Evolutionary conservation across 2,113 vertebrate genomes (phyloP).

Genomic region (Ariopsis seemanni): DNA sequence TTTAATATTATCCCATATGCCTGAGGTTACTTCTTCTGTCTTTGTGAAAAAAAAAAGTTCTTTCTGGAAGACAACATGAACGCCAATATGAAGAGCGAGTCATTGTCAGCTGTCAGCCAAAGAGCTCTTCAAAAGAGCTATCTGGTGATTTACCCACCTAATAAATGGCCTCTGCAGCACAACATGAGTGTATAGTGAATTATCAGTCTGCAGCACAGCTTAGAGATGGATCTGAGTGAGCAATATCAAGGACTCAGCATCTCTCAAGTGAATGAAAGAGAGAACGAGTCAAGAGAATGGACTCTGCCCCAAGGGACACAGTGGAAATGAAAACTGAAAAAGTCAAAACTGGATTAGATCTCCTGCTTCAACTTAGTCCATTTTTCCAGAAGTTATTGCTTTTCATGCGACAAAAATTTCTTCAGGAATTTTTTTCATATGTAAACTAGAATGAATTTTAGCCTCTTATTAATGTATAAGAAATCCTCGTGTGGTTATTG

Average conservation of each 20-base stretch:
- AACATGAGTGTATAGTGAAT: constrained; percentile 26
- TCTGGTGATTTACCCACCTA: constrained; percentile 40
- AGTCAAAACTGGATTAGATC: constrained; percentile 18
- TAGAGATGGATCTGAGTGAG: constrained; percentile 32
- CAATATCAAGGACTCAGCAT: constrained; percentile 18
- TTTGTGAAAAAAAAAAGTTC: constrained; percentile 5
- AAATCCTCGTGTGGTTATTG: background rate
- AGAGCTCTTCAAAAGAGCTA: constrained; percentile 42
- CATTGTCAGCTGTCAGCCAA: constrained; percentile 29
- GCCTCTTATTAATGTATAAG: background rate
- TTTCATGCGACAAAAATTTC: background rate
- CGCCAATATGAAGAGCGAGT: constrained; percentile 35
- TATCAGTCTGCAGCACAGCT: constrained; percentile 11
- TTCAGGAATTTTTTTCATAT: background rate
- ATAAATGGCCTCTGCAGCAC: constrained; percentile 48
- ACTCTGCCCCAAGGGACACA: constrained; percentile 34
- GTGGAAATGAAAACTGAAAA: constrained; percentile 21
- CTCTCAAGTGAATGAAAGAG: constrained; percentile 15
- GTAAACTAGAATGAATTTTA: background rate
- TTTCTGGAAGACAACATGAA: constrained; percentile 33
- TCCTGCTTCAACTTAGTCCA: background rate
- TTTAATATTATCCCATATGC: constrained; percentile 36
- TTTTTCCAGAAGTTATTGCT: constrained; percentile 10
- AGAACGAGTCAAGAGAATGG: constrained; percentile 29
- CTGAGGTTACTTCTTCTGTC: constrained; percentile 42